A percentile compares a stretch with the other conserved stretches of the same genome.
Evolutionary conservation across 2,888 invertebrate species (phyloP).

Genomic region (Tethea ocularis): DNA sequence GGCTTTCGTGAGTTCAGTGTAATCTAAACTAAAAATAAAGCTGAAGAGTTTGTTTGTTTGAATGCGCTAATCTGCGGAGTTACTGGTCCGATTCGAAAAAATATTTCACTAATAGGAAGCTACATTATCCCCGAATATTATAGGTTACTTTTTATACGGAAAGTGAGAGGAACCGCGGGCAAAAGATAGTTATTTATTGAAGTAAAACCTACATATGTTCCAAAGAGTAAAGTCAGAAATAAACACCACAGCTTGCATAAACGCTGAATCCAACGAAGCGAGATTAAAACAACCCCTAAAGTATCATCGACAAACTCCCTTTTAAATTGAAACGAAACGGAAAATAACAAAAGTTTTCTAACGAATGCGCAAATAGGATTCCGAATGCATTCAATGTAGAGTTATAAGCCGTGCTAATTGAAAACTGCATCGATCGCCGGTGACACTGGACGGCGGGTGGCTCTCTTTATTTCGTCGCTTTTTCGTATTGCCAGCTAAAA

Average conservation of each 20-base stretch:
- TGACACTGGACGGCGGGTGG: constrained; percentile 12
- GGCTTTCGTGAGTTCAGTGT: too few relatives aligned
- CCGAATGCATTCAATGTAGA: constrained; percentile 25
- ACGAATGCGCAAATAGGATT: constrained; percentile 45
- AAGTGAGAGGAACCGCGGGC: too few relatives aligned
- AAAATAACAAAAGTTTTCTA: constrained; percentile 24
- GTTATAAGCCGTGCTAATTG: constrained; percentile 45
- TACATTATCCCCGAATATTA: too few relatives aligned
- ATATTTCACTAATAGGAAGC: too few relatives aligned
- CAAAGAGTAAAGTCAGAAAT: neutral
- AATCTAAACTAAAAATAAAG: too few relatives aligned
- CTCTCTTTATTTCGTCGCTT: constrained; percentile 25
- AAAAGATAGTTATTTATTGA: too few relatives aligned
- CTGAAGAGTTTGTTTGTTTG: too few relatives aligned
- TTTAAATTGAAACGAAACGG: constrained; percentile 15
- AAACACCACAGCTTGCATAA: neutral
- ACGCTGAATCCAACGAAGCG: neutral
- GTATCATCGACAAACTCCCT: neutral
- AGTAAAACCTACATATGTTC: too few relatives aligned
- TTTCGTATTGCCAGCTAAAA: constrained; percentile 19
- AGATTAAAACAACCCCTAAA: neutral
- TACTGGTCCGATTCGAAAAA: too few relatives aligned
- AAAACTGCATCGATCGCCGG: constrained; percentile 36
- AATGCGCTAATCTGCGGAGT: too few relatives aligned
- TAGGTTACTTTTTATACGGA: too few relatives aligned